phyloP scores from a whole-genome alignment of 2,888 invertebrate species.

The Harpalus rufipes region DNA sequence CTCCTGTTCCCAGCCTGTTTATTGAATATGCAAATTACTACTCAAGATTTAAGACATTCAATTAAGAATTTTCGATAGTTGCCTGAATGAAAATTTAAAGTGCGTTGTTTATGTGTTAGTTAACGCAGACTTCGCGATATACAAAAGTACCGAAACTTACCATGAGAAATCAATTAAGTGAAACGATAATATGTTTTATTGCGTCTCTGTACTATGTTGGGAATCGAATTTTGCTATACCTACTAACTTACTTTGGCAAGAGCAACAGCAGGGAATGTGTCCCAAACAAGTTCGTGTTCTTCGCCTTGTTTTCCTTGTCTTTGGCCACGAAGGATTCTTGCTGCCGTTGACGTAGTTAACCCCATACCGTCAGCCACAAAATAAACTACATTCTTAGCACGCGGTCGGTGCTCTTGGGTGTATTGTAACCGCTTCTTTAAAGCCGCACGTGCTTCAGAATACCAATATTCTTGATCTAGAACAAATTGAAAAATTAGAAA shows the following conservation, averaged over 20 bases:
- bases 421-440: constrained; percentile 76
- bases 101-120: too few relatives aligned
- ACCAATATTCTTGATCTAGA: constrained; percentile 78
- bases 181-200: too few relatives aligned
- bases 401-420: constrained; percentile 74
- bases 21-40: too few relatives aligned
- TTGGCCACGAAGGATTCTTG: constrained; percentile 83
- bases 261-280: constrained; percentile 83
- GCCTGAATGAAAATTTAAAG: too few relatives aligned
- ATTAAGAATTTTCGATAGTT: too few relatives aligned
- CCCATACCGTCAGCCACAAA: constrained; percentile 87
- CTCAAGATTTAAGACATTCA: too few relatives aligned
- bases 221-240: neutral
- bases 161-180: too few relatives aligned
- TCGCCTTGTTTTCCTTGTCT: constrained; percentile 81
- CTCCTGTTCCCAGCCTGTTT: too few relatives aligned
- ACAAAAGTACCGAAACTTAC: too few relatives aligned
- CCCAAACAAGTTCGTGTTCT: constrained; percentile 83
- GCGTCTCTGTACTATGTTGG: too few relatives aligned
- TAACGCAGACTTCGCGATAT: too few relatives aligned
- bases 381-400: constrained; percentile 80
- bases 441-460: constrained; percentile 76
- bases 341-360: constrained; percentile 83
- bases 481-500: constrained; percentile 67
- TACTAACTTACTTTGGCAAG: constrained; percentile 80